These are phyloP conservation scores for Oplegnathus fasciatus DNA, from an alignment of 2,113 vertebrate species.

Conservation along the genomic window DNA sequence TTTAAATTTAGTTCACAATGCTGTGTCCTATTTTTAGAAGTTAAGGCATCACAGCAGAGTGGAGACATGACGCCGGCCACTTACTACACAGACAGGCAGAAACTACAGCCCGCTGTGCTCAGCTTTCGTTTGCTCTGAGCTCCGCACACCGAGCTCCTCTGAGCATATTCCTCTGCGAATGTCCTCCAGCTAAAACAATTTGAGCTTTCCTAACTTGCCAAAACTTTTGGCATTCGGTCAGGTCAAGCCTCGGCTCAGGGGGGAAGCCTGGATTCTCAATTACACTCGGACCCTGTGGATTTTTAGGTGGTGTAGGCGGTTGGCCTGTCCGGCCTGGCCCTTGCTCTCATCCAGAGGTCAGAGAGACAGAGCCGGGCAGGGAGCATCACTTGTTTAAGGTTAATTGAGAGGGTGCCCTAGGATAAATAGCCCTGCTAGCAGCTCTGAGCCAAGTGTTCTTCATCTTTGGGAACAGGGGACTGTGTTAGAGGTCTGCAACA, in stretches of 20 bases:
- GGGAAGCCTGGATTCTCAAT: constrained; percentile 63
- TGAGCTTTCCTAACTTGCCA: constrained; percentile 21
- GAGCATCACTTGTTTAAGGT: constrained; percentile 51
- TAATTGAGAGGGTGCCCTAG: constrained; percentile 50
- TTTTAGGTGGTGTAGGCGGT: constrained; percentile 30
- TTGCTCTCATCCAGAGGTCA: constrained; percentile 55
- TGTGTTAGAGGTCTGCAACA: background rate
- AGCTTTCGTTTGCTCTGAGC: constrained; percentile 8
- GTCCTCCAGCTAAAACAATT: constrained; percentile 39
- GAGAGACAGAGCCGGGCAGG: constrained; percentile 30
- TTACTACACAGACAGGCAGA: constrained; percentile 54
- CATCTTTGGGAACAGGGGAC: constrained; percentile 10
- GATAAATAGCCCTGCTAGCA: constrained; percentile 34
- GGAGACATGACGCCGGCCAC: constrained; percentile 69
- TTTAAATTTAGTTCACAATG: constrained; percentile 73
- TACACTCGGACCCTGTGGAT: constrained; percentile 48
- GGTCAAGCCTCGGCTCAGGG: constrained; percentile 39
- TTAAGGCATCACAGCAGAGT: constrained; percentile 72
- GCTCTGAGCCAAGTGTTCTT: background rate
- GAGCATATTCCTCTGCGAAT: constrained; percentile 26
- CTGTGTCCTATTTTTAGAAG: constrained; percentile 83
- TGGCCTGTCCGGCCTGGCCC: background rate
- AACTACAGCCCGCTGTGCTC: constrained; percentile 53
- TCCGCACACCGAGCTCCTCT: constrained; percentile 22
- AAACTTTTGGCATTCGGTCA: constrained; percentile 36